Percentiles rank a stretch among this genome's conserved stretches.
These are phyloP conservation scores for Tetragonisca angustula DNA, from an alignment of 2,888 invertebrate genomes.

Conservation along the genomic window DNA sequence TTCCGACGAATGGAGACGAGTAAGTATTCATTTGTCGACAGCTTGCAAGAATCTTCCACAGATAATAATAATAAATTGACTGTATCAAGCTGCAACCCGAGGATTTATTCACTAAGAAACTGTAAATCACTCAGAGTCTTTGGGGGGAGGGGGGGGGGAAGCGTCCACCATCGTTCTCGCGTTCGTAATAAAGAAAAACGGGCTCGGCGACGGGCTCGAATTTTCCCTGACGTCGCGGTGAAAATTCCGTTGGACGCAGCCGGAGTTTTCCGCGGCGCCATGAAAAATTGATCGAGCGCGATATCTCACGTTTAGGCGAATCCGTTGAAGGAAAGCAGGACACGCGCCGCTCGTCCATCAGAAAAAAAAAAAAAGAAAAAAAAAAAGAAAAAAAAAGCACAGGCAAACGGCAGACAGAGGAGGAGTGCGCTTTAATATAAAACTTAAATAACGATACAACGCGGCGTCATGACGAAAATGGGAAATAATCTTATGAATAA, in stretches of 20 bases:
- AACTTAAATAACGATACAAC: conserved; percentile 84
- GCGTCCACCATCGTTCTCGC: too few species aligned
- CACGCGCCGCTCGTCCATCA: conserved; percentile 83
- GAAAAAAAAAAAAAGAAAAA: conserved; percentile 50
- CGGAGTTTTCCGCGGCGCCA: conserved; percentile 64
- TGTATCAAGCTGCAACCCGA: too few species aligned
- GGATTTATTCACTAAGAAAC: too few species aligned
- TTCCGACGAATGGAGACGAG: neutral
- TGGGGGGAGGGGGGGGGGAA: rapidly evolving
- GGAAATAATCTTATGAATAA: conserved; percentile 82
- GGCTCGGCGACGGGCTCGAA: conserved; percentile 33
- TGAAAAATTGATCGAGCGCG: conserved; percentile 82
- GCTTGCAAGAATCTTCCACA: too few species aligned
- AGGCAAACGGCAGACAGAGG: conserved; percentile 68
- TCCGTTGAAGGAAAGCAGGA: conserved; percentile 78
- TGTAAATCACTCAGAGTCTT: too few species aligned
- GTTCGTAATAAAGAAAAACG: conserved; percentile 44
- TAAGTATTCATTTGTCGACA: too few species aligned
- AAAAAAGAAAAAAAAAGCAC: conserved; percentile 37
- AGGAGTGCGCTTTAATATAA: conserved; percentile 81
- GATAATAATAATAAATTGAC: too few species aligned
- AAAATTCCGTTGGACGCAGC: conserved; percentile 35
- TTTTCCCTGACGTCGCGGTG: conserved; percentile 37
- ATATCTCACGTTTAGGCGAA: conserved; percentile 83
- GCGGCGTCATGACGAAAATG: conserved; percentile 80